phyloP scores from a whole-genome alignment of 2,888 invertebrate species.

The Erebia aethiops region DNA sequence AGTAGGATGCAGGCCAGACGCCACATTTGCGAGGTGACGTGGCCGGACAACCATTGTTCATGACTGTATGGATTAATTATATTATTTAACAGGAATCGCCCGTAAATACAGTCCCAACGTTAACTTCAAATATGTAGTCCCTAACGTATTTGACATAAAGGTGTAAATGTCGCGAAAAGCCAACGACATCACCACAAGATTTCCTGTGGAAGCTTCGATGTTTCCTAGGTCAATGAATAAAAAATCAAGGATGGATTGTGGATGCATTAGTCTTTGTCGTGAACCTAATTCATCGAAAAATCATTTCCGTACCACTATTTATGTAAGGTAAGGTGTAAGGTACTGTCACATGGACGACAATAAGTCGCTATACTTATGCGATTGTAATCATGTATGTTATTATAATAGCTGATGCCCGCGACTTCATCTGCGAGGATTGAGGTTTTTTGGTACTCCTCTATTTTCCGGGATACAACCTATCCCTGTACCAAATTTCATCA shows the following conservation, averaged over 20 bases:
- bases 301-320: conserved; percentile 23
- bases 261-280: conserved; percentile 35
- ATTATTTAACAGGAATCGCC: conserved; percentile 42
- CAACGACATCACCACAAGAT: conserved; percentile 10
- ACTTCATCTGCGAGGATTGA: no score
- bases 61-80: conserved; percentile 43
- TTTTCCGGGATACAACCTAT: no score
- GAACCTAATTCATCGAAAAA: conserved; percentile 32
- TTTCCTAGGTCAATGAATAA: conserved; percentile 30
- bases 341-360: not conserved
- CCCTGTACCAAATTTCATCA: no score
- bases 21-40: conserved; percentile 58
- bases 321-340: not conserved
- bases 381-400: not conserved
- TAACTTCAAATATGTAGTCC: conserved; percentile 4
- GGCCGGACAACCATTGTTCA: conserved; percentile 68
- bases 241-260: conserved; percentile 32
- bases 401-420: not conserved
- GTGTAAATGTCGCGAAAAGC: conserved; percentile 10
- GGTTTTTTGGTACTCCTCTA: no score
- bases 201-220: conserved; percentile 33
- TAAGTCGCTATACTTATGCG: not conserved
- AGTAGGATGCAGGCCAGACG: conserved; percentile 71
- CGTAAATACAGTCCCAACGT: conserved; percentile 23
- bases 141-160: conserved; percentile 24